Percentiles rank a stretch among this genome's conserved stretches.
These are phyloP conservation scores for Agapornis roseicollis DNA, from an alignment of 2,113 vertebrate genomes.

Conservation along the genomic window DNA sequence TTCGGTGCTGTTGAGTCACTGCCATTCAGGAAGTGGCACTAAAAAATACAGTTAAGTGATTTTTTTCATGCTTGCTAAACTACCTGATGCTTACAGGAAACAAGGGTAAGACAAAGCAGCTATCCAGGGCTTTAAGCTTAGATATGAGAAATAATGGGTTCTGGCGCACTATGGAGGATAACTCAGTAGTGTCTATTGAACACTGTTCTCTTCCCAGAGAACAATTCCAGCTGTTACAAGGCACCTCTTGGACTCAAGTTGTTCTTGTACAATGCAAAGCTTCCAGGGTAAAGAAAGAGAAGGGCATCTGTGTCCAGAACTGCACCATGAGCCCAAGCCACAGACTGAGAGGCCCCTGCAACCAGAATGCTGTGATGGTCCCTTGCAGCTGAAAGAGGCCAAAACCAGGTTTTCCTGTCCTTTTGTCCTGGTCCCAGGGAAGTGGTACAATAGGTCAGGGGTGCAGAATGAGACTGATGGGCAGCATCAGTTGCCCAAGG, in stretches of 20 bases:
- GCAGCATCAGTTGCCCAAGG: neutral
- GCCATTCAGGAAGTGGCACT: neutral
- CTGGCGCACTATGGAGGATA: neutral
- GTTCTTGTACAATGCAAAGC: fast-evolving
- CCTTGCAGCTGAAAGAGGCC: neutral
- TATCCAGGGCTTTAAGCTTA: neutral
- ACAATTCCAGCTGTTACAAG: neutral
- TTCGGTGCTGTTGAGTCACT: neutral
- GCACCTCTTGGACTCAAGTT: neutral
- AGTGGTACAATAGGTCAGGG: neutral
- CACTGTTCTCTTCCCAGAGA: neutral
- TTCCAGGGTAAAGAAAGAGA: neutral
- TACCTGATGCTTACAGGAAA: neutral
- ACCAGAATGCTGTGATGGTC: fast-evolving
- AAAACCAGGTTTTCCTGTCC: neutral
- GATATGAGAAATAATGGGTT: neutral
- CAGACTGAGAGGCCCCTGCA: neutral
- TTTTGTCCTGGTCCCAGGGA: neutral
- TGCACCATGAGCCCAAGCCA: neutral
- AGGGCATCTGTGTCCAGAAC: neutral
- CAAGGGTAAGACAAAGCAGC: neutral
- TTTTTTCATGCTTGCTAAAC: neutral
- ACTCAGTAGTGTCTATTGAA: neutral
- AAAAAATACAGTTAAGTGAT: neutral
- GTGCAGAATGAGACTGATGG: neutral